These are phyloP conservation scores for Neelides sp. DNA, from an alignment of 1,140 invertebrate species.

Conservation along the genomic window DNA sequence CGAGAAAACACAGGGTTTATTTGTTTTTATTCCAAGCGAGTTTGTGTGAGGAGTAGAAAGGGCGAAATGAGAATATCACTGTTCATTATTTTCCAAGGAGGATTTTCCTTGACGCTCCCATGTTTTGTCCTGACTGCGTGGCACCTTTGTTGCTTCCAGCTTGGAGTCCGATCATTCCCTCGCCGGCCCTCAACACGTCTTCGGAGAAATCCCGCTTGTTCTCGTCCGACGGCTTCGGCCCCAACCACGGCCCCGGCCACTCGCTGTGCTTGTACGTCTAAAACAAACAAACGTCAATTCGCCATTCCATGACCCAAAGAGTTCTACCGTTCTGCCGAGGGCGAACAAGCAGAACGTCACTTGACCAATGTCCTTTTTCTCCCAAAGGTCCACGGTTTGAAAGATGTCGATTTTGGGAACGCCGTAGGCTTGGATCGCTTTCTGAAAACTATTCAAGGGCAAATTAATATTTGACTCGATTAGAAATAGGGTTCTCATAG, in stretches of 20 bases:
- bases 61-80: no score
- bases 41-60: no score
- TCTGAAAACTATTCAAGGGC: constrained; percentile 60
- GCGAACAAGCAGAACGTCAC: constrained; percentile 78
- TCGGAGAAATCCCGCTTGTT: constrained; percentile 79
- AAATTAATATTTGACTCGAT: no score
- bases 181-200: constrained; percentile 54
- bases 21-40: no score
- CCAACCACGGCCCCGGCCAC: constrained; percentile 70
- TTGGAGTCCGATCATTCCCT: constrained; percentile 77
- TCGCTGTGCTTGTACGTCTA: constrained; percentile 79
- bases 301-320: no score
- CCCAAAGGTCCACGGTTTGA: constrained; percentile 86
- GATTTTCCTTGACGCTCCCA: constrained; percentile 74
- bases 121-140: constrained; percentile 73
- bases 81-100: constrained; percentile 68
- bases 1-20: no score
- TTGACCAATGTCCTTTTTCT: constrained; percentile 80
- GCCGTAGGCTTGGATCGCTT: constrained; percentile 70
- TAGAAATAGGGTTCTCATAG: no score
- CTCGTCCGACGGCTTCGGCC: constrained; percentile 71
- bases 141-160: constrained; percentile 78
- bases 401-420: constrained; percentile 81
- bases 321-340: constrained; percentile 67
- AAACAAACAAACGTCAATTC: no score